Evolutionary conservation across 1,140 invertebrate genomes (phyloP).

Genomic region (Drosophila trapezifrons): DNA sequence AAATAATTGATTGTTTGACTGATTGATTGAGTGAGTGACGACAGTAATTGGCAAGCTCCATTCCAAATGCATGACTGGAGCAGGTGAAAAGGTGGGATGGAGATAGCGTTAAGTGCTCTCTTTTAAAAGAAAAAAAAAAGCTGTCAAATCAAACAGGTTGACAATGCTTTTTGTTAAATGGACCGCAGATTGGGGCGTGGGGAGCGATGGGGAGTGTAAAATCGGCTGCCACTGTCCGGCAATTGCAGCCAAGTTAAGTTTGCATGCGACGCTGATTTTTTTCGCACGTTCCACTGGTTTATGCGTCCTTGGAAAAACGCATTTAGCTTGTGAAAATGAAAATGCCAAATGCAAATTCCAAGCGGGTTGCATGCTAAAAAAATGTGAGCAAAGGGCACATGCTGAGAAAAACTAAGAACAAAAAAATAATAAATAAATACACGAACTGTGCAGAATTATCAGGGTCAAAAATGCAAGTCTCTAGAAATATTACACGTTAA

Average conservation of each 20-base stretch:
- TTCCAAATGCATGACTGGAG: conserved; percentile 29
- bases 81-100: conserved; percentile 14
- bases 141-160: conserved; percentile 48
- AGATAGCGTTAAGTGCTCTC: conserved; percentile 20
- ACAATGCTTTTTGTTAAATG: conserved; percentile 36
- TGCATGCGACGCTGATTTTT: conserved; percentile 30
- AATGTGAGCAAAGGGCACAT: not conserved
- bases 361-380: too few species aligned
- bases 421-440: not conserved
- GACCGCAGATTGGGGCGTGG: not conserved
- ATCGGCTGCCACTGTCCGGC: conserved; percentile 9
- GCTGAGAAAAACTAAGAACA: not conserved
- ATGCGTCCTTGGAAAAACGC: conserved; percentile 20
- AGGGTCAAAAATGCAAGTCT: not conserved
- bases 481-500: not conserved
- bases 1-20: conserved; percentile 51
- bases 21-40: conserved; percentile 50
- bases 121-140: conserved; percentile 9
- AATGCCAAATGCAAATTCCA: conserved; percentile 1
- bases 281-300: conserved; percentile 39
- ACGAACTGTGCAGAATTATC: not conserved
- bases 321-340: conserved; percentile 3
- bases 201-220: not conserved
- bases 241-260: conserved; percentile 23
- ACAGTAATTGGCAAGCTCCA: conserved; percentile 50